A percentile compares a stretch with the other conserved stretches of the same genome.
Conservation (phyloP, 2,888 invertebrate genomes). For the Stenodera caucasica region DNA sequence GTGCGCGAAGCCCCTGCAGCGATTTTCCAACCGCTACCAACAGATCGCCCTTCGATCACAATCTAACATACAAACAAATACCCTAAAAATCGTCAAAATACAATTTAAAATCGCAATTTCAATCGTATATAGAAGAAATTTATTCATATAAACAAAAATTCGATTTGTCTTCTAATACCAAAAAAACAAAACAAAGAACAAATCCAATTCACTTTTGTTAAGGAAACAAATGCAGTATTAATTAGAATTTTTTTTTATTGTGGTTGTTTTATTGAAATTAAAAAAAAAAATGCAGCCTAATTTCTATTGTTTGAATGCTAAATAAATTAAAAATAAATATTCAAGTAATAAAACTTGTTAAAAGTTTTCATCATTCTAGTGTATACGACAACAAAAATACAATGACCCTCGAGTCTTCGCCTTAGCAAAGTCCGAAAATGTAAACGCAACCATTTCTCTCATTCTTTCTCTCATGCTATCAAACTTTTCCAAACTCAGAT, state of each 20-base stretch:
- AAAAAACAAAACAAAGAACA: background rate
- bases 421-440: constrained; percentile 43
- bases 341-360: constrained; percentile 37
- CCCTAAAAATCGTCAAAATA: background rate
- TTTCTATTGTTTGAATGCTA: constrained; percentile 15
- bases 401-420: constrained; percentile 41
- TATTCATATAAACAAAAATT: background rate
- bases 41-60: constrained; percentile 9
- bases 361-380: constrained; percentile 30
- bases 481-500: constrained; percentile 54
- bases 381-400: constrained; percentile 31
- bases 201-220: background rate
- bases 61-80: background rate
- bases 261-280: background rate
- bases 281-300: constrained; percentile 11
- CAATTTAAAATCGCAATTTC: background rate
- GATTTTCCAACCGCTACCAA: constrained; percentile 17
- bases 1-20: constrained; percentile 31
- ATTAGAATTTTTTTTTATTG: background rate
- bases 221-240: background rate
- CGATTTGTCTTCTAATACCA: background rate
- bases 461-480: constrained; percentile 50
- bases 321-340: constrained; percentile 36
- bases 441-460: constrained; percentile 44
- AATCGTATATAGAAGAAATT: background rate